Conservation (phyloP, 2,888 invertebrate species). For the Callyntrura guangdongensis region DNA sequence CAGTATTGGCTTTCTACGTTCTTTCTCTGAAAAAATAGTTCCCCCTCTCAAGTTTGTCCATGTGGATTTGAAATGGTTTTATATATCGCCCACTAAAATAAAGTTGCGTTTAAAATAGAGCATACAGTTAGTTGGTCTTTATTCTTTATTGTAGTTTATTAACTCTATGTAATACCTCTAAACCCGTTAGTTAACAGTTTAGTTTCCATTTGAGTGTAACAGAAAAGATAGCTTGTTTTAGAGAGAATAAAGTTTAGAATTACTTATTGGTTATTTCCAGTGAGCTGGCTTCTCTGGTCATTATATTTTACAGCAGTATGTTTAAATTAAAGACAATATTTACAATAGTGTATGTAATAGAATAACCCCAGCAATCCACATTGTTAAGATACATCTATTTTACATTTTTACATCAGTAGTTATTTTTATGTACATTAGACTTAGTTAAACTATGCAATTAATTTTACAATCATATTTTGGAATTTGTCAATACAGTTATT, state of each 20-base stretch:
- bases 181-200: background rate
- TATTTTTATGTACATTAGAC: background rate
- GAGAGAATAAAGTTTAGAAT: background rate
- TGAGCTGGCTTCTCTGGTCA: background rate
- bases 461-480: slow-evolving; percentile 4
- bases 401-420: background rate
- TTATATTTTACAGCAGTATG: background rate
- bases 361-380: no score
- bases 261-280: no score
- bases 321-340: background rate
- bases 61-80: no score
- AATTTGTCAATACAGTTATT: background rate
- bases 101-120: background rate
- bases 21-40: no score
- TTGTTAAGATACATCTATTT: background rate
- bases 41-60: no score
- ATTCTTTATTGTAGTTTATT: slow-evolving; percentile 11
- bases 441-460: background rate
- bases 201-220: background rate
- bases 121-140: background rate
- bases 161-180: background rate
- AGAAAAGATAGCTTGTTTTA: slow-evolving; percentile 9
- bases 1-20: no score
- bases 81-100: no score
- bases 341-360: background rate